phyloP scores from a whole-genome alignment of 2,797 vertebrate genomes.

The Fistularia tabacaria region DNA sequence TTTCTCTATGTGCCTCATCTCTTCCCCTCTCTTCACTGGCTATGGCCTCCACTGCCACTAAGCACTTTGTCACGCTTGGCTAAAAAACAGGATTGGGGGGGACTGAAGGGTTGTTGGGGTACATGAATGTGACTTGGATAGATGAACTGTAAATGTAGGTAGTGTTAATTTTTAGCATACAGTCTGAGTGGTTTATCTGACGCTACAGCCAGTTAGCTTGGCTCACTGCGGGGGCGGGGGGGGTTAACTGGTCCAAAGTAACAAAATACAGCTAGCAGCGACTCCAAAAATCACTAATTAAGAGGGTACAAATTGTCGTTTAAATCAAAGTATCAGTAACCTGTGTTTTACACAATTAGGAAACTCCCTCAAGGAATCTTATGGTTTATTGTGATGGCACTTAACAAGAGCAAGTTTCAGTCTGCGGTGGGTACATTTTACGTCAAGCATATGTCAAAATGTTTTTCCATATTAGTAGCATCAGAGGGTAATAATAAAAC shows the following conservation, averaged over 20 bases:
- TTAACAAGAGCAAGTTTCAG: too few relatives aligned
- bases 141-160: slow-evolving; percentile 38
- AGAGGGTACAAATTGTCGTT: background rate
- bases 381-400: too few relatives aligned
- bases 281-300: background rate
- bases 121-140: slow-evolving; percentile 60
- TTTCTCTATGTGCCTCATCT: slow-evolving; percentile 35
- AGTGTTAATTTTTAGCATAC: background rate
- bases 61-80: slow-evolving; percentile 66
- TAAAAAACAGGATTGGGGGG: slow-evolving; percentile 30
- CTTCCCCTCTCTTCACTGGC: slow-evolving; percentile 37
- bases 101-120: slow-evolving; percentile 35
- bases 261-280: background rate
- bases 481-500: too few relatives aligned
- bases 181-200: background rate
- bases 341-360: too few relatives aligned
- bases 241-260: background rate
- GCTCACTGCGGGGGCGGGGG: background rate
- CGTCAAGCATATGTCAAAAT: too few relatives aligned
- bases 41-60: slow-evolving; percentile 63
- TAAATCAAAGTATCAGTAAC: background rate
- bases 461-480: too few relatives aligned
- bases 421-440: too few relatives aligned
- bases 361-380: too few relatives aligned
- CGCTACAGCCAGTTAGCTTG: background rate